phyloP scores from a whole-genome alignment of 2,888 invertebrate species.

The Nemapogon koenigi region DNA sequence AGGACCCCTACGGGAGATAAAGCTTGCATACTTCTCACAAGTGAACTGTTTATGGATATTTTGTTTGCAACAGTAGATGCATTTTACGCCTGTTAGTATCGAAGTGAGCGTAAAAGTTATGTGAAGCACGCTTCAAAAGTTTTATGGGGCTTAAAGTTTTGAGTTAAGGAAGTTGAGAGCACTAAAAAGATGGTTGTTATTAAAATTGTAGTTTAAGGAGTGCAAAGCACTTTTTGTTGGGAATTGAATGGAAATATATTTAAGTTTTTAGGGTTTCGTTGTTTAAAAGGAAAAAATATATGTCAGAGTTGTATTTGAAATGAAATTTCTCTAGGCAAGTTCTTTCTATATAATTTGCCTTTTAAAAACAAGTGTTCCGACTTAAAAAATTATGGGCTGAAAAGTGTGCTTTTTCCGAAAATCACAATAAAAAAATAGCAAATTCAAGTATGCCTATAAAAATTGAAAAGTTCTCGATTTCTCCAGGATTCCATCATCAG shows the following conservation, averaged over 20 bases:
- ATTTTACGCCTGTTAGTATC: slow-evolving; percentile 49
- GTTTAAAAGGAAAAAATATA: neutral
- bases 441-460: too few species aligned
- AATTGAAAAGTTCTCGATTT: too few species aligned
- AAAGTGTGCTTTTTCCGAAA: too few species aligned
- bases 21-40: slow-evolving; percentile 31
- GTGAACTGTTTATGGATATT: slow-evolving; percentile 39
- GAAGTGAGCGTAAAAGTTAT: slow-evolving; percentile 49
- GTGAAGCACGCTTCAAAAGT: slow-evolving; percentile 56
- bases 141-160: slow-evolving; percentile 55
- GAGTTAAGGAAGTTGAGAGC: slow-evolving; percentile 34
- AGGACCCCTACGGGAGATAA: too few species aligned
- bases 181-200: slow-evolving; percentile 44
- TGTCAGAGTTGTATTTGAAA: too few species aligned
- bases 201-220: slow-evolving; percentile 24
- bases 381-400: too few species aligned
- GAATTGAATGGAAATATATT: neutral
- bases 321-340: too few species aligned
- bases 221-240: neutral
- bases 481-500: too few species aligned
- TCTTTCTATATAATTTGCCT: too few species aligned
- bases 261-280: neutral
- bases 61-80: slow-evolving; percentile 31
- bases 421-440: too few species aligned
- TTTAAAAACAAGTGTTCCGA: too few species aligned